Evolutionary conservation across 2,888 invertebrate species (phyloP), one percentile per base, ranked within the genome.

Genomic region (Sicus ferrugineus): DNA sequence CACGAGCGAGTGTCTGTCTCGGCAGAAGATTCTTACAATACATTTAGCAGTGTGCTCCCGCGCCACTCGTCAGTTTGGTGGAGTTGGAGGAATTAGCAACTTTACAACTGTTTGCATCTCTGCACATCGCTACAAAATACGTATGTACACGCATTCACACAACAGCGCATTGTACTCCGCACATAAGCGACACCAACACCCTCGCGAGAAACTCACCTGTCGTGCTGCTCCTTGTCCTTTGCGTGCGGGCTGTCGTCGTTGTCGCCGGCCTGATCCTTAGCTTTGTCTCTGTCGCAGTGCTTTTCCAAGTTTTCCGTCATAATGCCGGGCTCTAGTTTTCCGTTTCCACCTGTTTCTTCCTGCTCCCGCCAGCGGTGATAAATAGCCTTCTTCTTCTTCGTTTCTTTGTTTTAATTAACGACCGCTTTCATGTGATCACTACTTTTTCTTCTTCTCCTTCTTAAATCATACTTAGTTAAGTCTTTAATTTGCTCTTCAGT

Each of bases 231-330:
- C 31, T 69, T 73, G 42, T 66, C 67, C 62, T 70, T 73, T 65
- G 70, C 73, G 6, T 67, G 62, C 26, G 69, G 69, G 59, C 63
- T 70, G 16, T 42, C 64, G n/a, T n/a, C 9, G 56, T 54, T 52
- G 31, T 28, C 59, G 67, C 50, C 66, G 50, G 59, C 71, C 38
- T 59, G 52, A 54, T 73, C 72, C 67, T 72, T 72, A 23, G 72
- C 68, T 61, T 70, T 73, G 26, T 66, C 70, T 61, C 72, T 73
- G 52, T 71, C 71, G 64, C 71, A 52, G 62, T 72, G 71, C 68
- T 73, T 74, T 48, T 75, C 74, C 67, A 73, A 75, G 61, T 74
- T 76, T 68, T 76, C 76, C n/a, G 76, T 74, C 76, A 76, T 76
- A 11, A 31, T 70, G 65, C 3, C n/a, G 16, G 16, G 19, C 7